Evolutionary conservation across 2,888 invertebrate species (phyloP).

Genomic region (Palloptera scutellata): DNA sequence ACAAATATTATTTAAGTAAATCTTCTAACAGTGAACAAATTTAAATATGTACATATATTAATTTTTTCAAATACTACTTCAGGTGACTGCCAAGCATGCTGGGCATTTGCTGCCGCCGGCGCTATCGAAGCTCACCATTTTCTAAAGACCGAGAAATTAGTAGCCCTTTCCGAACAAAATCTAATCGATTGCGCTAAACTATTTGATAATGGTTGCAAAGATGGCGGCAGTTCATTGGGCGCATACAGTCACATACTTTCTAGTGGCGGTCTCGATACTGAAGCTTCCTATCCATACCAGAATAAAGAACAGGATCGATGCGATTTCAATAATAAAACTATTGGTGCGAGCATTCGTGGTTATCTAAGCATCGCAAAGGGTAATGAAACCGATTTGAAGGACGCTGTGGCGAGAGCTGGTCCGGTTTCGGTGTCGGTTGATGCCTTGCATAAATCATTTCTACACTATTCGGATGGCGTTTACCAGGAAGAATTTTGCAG

Average conservation of each 20-base stretch:
- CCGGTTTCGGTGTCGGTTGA: slow-evolving; percentile 90
- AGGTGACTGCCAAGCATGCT: slow-evolving; percentile 86
- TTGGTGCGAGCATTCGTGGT: slow-evolving; percentile 83
- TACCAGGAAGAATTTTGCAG: slow-evolving; percentile 84
- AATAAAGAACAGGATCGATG: slow-evolving; percentile 77
- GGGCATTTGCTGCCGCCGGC: slow-evolving; percentile 94
- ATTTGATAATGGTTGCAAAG: slow-evolving; percentile 90
- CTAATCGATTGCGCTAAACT: slow-evolving; percentile 84
- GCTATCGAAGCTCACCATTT: slow-evolving; percentile 90
- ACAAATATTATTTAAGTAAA: too few relatives aligned
- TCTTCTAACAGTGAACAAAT: too few relatives aligned
- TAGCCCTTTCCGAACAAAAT: slow-evolving; percentile 92
- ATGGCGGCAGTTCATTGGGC: slow-evolving; percentile 78
- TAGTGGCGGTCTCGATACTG: slow-evolving; percentile 89
- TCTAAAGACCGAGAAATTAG: slow-evolving; percentile 76
- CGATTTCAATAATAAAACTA: slow-evolving; percentile 70
- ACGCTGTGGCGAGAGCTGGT: slow-evolving; percentile 83
- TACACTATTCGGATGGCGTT: slow-evolving; percentile 82
- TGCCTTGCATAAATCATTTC: slow-evolving; percentile 85
- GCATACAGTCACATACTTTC: slow-evolving; percentile 86
- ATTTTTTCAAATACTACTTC: neutral
- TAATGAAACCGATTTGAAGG: slow-evolving; percentile 74
- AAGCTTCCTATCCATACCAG: slow-evolving; percentile 86
- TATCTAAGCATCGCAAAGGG: slow-evolving; percentile 79
- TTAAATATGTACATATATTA: too few relatives aligned